Percentiles rank a stretch among this genome's conserved stretches.
phyloP scores from a whole-genome alignment of 2,888 invertebrate genomes.

The Lithodes maja region DNA sequence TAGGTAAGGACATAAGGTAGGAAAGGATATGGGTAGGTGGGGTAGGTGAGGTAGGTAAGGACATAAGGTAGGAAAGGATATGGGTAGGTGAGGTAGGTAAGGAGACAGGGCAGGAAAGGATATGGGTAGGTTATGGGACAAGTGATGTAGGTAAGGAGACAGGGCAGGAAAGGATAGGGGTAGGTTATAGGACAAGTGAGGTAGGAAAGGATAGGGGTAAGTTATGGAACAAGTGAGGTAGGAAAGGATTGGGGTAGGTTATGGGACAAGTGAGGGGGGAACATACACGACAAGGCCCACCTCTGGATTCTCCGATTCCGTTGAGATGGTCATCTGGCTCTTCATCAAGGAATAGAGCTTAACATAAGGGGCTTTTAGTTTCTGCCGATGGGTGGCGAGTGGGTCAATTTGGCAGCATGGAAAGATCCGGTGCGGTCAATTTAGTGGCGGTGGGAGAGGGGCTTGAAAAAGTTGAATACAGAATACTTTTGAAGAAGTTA shows the following conservation, averaged over 20 bases:
- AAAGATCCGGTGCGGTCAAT: constrained; percentile 40
- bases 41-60: background rate
- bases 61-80: no score
- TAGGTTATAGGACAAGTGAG: background rate
- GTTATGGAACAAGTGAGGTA: background rate
- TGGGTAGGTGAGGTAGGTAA: background rate
- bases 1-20: background rate
- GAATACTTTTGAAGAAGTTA: constrained; percentile 31
- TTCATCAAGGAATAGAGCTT: constrained; percentile 97
- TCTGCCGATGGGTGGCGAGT: constrained; percentile 78
- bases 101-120: background rate
- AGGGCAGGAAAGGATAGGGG: no score
- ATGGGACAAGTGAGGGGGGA: background rate
- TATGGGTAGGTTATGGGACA: background rate
- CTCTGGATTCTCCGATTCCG: constrained; percentile 71
- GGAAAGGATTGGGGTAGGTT: constrained; percentile 8
- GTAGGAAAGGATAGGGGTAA: background rate
- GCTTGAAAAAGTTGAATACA: constrained; percentile 33
- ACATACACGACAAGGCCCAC: constrained; percentile 65
- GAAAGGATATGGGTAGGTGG: background rate
- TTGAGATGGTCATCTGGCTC: constrained; percentile 80
- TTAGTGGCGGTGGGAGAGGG: background rate
- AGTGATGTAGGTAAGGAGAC: background rate
- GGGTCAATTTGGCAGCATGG: constrained; percentile 61
- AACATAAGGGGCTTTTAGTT: constrained; percentile 97